Conservation (phyloP, 1,140 invertebrate species). For the Anadara kagoshimensis region DNA sequence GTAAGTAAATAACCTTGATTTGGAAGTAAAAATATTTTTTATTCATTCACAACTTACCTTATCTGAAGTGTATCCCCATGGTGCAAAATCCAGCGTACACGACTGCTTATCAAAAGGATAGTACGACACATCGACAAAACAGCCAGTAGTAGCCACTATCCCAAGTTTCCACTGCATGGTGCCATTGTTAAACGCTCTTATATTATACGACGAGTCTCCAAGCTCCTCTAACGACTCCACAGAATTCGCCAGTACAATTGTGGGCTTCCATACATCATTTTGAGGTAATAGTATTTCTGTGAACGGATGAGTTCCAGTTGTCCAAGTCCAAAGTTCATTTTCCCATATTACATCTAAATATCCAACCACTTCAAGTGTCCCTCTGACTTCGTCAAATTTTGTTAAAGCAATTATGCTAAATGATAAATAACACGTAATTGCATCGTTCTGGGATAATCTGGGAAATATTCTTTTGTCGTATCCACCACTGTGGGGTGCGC, state of each 20-base stretch:
- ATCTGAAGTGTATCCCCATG: constrained; percentile 34
- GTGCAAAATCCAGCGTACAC: constrained; percentile 29
- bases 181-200: constrained; percentile 20
- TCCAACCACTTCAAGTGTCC: constrained; percentile 29
- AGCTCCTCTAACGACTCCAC: constrained; percentile 29
- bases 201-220: constrained; percentile 27
- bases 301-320: constrained; percentile 4
- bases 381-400: constrained; percentile 36
- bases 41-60: constrained; percentile 20
- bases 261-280: constrained; percentile 32
- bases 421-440: constrained; percentile 21
- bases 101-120: constrained; percentile 40
- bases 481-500: background rate
- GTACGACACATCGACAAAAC: constrained; percentile 37
- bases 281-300: constrained; percentile 21
- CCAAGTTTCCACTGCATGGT: constrained; percentile 29
- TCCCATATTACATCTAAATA: constrained; percentile 23
- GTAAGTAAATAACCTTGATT: background rate
- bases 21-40: background rate
- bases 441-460: constrained; percentile 16
- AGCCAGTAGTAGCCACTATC: constrained; percentile 30
- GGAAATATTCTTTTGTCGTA: constrained; percentile 40
- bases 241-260: constrained; percentile 34
- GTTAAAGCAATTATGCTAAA: constrained; percentile 35
- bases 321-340: constrained; percentile 36